Percentiles rank a stretch among this genome's conserved stretches.
Evolutionary conservation across 2,113 vertebrate genomes (phyloP).

Genomic region (Pterocles orientalis): DNA sequence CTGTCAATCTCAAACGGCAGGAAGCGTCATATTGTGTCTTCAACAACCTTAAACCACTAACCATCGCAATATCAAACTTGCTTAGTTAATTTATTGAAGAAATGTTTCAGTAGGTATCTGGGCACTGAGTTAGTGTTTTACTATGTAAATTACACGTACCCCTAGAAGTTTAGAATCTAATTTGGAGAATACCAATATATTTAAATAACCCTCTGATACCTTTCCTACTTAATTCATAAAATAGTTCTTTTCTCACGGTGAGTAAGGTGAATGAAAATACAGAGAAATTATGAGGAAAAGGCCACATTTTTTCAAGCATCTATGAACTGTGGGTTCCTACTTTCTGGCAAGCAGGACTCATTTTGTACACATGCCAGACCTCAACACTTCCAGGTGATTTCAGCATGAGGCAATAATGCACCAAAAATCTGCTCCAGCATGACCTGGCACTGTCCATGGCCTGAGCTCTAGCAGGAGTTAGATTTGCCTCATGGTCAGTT

Average conservation of each 20-base stretch:
- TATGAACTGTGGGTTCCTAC: not conserved
- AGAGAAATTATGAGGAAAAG: not conserved
- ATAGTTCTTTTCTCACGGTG: not conserved
- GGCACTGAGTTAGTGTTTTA: not conserved
- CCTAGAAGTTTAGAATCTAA: not conserved
- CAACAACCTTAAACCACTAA: not conserved
- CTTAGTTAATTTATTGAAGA: not conserved
- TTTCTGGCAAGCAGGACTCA: not conserved
- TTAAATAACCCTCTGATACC: not conserved
- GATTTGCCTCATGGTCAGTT: not conserved
- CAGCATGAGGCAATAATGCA: not conserved
- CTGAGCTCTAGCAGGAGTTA: not conserved
- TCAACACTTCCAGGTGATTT: not conserved
- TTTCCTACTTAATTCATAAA: not conserved
- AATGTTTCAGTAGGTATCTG: not conserved
- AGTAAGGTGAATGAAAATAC: not conserved
- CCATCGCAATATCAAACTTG: not conserved
- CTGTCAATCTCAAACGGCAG: not conserved
- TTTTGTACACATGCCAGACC: not conserved
- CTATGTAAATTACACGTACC: not conserved
- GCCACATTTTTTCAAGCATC: not conserved
- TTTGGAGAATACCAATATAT: not conserved
- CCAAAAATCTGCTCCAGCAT: not conserved
- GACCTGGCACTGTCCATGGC: not conserved
- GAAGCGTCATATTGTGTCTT: not conserved